These are phyloP conservation scores for Drosophila parvula DNA, from an alignment of 1,140 invertebrate genomes.

Conservation along the genomic window DNA sequence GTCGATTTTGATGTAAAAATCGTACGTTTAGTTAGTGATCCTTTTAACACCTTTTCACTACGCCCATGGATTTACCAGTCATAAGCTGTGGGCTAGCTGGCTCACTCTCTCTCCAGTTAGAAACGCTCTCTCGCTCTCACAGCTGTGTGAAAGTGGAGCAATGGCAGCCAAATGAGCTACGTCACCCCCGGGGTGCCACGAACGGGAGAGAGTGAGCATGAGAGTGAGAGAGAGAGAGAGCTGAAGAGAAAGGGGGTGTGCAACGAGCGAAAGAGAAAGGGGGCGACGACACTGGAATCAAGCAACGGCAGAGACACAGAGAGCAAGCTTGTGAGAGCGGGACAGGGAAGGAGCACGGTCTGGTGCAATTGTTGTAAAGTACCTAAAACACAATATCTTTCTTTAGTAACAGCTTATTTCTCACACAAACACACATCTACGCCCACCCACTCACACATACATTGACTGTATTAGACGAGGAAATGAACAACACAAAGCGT, in stretches of 20 bases:
- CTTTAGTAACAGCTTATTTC: conserved; percentile 34
- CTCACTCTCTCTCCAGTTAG: conserved; percentile 31
- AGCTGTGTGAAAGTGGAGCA: conserved; percentile 68
- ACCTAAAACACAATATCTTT: conserved; percentile 37
- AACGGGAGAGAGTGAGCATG: conserved; percentile 18
- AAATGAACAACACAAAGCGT: conserved; percentile 7
- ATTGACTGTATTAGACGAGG: neutral
- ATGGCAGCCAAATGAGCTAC: conserved; percentile 34
- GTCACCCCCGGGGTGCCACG: conserved; percentile 35
- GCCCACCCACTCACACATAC: neutral
- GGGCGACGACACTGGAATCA: neutral
- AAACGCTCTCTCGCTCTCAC: conserved; percentile 18
- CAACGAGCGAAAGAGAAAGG: conserved; percentile 19
- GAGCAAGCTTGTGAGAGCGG: neutral
- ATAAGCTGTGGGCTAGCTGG: conserved; percentile 1
- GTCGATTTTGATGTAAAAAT: neutral
- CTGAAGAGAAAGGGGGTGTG: conserved; percentile 13
- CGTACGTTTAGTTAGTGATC: too few relatives aligned
- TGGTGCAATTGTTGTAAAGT: conserved; percentile 32
- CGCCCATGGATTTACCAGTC: conserved; percentile 27
- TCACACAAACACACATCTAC: conserved; percentile 16
- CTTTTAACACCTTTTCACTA: neutral
- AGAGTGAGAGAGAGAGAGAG: conserved; percentile 6
- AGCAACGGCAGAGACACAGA: neutral
- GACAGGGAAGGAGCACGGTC: neutral